These are phyloP conservation scores for Volucella zonaria DNA, from an alignment of 2,888 invertebrate genomes.

Conservation along the genomic window DNA sequence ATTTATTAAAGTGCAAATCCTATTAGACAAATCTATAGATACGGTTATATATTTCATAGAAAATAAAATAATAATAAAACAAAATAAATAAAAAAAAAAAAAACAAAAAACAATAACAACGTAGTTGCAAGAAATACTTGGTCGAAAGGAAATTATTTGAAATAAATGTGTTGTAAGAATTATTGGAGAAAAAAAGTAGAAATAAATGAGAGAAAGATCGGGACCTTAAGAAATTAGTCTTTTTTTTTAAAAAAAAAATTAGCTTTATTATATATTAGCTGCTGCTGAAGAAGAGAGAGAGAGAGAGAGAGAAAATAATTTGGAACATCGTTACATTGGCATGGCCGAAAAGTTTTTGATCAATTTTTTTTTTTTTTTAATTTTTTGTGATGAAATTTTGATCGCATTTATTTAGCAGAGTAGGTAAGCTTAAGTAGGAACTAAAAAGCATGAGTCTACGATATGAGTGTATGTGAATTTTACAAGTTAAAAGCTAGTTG, in stretches of 20 bases:
- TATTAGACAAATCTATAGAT: slow-evolving; percentile 41
- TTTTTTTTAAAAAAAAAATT: slow-evolving; percentile 2
- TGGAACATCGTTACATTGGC: background rate
- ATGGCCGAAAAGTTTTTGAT: slow-evolving; percentile 24
- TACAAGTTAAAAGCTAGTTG: too few relatives aligned
- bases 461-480: too few relatives aligned
- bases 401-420: too few relatives aligned
- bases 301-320: slow-evolving; percentile 34
- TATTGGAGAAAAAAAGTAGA: background rate
- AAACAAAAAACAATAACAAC: slow-evolving; percentile 21
- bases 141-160: slow-evolving; percentile 27
- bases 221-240: slow-evolving; percentile 31
- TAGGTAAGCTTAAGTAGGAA: too few relatives aligned
- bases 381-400: too few relatives aligned
- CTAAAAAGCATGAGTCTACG: too few relatives aligned
- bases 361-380: too few relatives aligned
- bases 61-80: slow-evolving; percentile 6
- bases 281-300: slow-evolving; percentile 44
- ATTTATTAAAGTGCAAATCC: slow-evolving; percentile 55
- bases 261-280: background rate
- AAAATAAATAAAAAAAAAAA: slow-evolving; percentile 26
- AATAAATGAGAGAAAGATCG: slow-evolving; percentile 64
- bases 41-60: slow-evolving; percentile 28
- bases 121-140: slow-evolving; percentile 56
- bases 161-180: slow-evolving; percentile 42